These are phyloP conservation scores for Moxostoma hubbsi DNA, from an alignment of 2,797 vertebrate species.

Conservation along the genomic window DNA sequence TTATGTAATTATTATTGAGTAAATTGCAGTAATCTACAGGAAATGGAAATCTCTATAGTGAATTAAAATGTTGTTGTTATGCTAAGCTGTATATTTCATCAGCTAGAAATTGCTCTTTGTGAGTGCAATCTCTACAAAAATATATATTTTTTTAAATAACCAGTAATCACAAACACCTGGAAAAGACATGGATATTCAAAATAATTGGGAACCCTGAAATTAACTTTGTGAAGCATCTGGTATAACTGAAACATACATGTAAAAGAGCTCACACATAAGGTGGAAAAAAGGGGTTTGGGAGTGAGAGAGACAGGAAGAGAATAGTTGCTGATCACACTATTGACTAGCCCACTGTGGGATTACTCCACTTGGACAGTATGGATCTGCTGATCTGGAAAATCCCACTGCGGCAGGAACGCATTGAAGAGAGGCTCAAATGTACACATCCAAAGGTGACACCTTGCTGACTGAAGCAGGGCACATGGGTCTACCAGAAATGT, in stretches of 20 bases:
- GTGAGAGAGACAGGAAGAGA: not conserved
- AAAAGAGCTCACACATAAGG: not conserved
- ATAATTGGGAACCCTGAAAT: no score
- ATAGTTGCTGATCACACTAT: not conserved
- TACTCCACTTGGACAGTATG: conserved; percentile 23
- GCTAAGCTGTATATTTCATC: no score
- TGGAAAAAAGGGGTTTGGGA: not conserved
- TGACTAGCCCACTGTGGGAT: conserved; percentile 24
- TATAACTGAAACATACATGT: not conserved
- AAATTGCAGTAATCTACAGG: no score
- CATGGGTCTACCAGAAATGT: not conserved
- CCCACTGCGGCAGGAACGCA: conserved; percentile 31
- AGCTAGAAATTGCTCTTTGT: no score
- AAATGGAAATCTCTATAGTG: no score
- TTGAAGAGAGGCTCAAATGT: conserved; percentile 4
- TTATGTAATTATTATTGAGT: no score
- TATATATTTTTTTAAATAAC: no score
- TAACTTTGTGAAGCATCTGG: not conserved
- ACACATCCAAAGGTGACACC: conserved; percentile 9
- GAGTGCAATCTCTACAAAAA: no score
- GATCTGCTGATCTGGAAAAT: conserved; percentile 56
- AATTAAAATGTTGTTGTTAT: no score
- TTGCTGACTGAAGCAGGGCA: conserved; percentile 20
- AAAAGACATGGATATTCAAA: no score
- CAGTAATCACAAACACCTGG: no score